Conservation (phyloP, 2,113 vertebrate species). For the Onychostruthus taczanowskii region DNA sequence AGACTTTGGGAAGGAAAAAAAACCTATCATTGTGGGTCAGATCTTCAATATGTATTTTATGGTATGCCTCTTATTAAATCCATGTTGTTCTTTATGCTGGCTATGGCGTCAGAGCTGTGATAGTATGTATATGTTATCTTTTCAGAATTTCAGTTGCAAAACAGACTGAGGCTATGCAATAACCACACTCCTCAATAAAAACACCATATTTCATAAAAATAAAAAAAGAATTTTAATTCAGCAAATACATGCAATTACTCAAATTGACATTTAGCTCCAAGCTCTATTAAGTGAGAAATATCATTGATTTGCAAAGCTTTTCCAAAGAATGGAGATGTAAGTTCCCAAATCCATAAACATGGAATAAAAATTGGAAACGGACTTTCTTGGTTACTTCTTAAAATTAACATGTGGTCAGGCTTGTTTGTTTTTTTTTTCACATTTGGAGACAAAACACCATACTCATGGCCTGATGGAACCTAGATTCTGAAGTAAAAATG, state of each 20-base stretch:
- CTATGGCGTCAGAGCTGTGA: not conserved
- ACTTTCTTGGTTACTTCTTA: not conserved
- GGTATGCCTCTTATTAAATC: not conserved
- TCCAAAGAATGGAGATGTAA: not conserved
- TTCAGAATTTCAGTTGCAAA: not conserved
- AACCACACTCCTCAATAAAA: not conserved
- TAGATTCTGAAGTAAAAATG: not conserved
- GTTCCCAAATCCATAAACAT: not conserved
- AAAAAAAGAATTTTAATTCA: not conserved
- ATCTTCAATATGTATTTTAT: not conserved
- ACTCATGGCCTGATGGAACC: not conserved
- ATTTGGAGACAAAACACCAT: not conserved
- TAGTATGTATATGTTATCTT: not conserved
- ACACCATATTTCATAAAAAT: not conserved
- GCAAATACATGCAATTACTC: not conserved
- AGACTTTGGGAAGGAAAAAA: accelerated
- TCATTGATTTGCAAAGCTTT: not conserved
- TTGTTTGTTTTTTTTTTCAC: not conserved
- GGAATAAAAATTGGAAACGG: not conserved
- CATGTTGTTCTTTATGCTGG: not conserved
- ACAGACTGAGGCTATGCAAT: not conserved
- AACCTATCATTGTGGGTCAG: not conserved
- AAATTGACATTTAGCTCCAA: not conserved
- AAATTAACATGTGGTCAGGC: not conserved
- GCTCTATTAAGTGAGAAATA: not conserved